Percentiles rank a stretch among this genome's conserved stretches.
phyloP scores from a whole-genome alignment of 2,797 vertebrate genomes.

The Danio jaintianensis region DNA sequence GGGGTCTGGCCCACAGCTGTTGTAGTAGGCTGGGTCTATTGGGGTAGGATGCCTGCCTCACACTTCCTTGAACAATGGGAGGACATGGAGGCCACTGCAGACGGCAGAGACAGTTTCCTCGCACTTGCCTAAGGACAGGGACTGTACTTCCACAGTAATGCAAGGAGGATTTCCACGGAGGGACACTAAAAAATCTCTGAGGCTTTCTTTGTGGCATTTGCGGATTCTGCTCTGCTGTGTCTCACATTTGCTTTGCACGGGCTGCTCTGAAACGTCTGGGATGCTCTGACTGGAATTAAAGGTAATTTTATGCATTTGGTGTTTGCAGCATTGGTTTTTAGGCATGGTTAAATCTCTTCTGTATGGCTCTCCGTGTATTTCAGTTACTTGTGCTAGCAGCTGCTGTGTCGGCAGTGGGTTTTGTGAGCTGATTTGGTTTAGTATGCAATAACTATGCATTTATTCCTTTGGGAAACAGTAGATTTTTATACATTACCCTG shows the following conservation, averaged over 20 bases:
- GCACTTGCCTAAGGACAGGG: constrained; percentile 69
- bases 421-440: constrained; percentile 21
- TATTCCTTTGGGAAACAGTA: not conserved
- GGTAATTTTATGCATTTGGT: constrained; percentile 51
- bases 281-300: constrained; percentile 72
- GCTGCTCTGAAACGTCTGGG: constrained; percentile 59
- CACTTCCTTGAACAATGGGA: constrained; percentile 82
- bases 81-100: constrained; percentile 76
- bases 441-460: not conserved
- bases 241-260: constrained; percentile 57
- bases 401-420: constrained; percentile 24
- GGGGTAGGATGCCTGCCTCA: constrained; percentile 75
- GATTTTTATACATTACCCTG: not conserved
- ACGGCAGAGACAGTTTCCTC: constrained; percentile 61
- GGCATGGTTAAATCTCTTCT: constrained; percentile 53
- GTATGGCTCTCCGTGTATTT: not conserved
- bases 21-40: constrained; percentile 79
- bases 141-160: constrained; percentile 54
- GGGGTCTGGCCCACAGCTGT: constrained; percentile 83
- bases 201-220: constrained; percentile 34
- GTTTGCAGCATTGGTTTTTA: constrained; percentile 35
- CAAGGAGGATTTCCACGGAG: constrained; percentile 49
- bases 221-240: constrained; percentile 53
- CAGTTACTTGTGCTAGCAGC: constrained; percentile 15
- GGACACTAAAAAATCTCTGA: constrained; percentile 47